Percentiles rank a stretch among this genome's conserved stretches.
These are phyloP conservation scores for Ariopsis seemanni DNA, from an alignment of 2,113 vertebrate species.

Conservation along the genomic window DNA sequence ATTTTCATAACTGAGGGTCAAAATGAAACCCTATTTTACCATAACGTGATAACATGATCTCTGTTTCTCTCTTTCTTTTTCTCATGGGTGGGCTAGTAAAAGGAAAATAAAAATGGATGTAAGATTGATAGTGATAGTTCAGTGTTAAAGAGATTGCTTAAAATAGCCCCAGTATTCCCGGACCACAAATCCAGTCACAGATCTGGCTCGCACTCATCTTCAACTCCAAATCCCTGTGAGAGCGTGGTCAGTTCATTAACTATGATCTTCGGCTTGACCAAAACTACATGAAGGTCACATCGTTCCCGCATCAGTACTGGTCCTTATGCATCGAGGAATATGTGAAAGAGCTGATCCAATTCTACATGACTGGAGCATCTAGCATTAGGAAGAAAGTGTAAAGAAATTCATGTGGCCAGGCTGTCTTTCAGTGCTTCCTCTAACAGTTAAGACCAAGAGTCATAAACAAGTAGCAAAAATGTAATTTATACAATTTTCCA, in stretches of 20 bases:
- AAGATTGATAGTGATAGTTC: constrained; percentile 72
- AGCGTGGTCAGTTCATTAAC: constrained; percentile 34
- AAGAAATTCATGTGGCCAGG: background rate
- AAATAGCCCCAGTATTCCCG: constrained; percentile 58
- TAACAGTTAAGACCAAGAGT: background rate
- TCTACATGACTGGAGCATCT: background rate
- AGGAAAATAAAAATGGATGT: constrained; percentile 68
- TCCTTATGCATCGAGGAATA: background rate
- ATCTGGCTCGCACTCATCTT: constrained; percentile 47
- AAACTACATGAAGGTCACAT: constrained; percentile 3
- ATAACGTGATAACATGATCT: background rate
- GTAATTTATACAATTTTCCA: background rate
- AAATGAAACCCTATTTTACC: constrained; percentile 6
- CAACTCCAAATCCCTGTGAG: constrained; percentile 23
- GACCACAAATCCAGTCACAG: constrained; percentile 52
- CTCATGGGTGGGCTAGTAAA: constrained; percentile 75
- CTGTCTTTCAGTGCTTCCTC: background rate
- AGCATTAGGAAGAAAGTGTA: background rate
- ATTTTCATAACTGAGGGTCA: background rate
- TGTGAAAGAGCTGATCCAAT: background rate
- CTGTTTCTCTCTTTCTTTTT: constrained; percentile 3
- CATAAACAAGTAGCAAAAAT: background rate
- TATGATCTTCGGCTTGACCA: background rate
- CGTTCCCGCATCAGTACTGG: background rate
- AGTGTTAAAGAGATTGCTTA: constrained; percentile 55